A percentile compares a stretch with the other conserved stretches of the same genome.
Conservation (phyloP, 2,888 invertebrate genomes). For the Drosophila paramelanica region DNA sequence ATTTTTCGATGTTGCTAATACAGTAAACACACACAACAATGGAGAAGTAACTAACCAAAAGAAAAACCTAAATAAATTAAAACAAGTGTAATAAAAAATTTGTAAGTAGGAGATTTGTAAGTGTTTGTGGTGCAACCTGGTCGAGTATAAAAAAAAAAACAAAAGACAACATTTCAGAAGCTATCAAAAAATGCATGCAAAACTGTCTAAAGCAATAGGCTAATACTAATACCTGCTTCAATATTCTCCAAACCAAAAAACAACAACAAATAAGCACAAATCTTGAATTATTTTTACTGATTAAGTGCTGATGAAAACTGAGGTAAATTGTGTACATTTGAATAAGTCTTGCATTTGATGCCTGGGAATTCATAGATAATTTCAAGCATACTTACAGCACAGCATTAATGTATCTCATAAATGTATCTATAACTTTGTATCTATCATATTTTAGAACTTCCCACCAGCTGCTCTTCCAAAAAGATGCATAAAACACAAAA, state of each 20-base stretch:
- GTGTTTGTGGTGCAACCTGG: conserved; percentile 76
- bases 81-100: conserved; percentile 19
- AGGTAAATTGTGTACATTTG: conserved; percentile 17
- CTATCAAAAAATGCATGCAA: conserved; percentile 7
- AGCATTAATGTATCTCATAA: conserved; percentile 21
- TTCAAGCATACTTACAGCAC: conserved; percentile 28
- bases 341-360: conserved; percentile 37
- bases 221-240: conserved; percentile 41
- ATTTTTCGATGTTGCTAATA: conserved; percentile 76
- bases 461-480: conserved; percentile 74
- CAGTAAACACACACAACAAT: conserved; percentile 39
- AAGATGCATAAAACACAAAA: conserved; percentile 46
- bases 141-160: conserved; percentile 66
- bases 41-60: conserved; percentile 30
- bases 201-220: conserved; percentile 53
- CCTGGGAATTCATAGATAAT: conserved; percentile 30
- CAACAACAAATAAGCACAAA: conserved; percentile 24
- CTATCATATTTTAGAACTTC: conserved; percentile 58
- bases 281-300: conserved; percentile 14
- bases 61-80: conserved; percentile 4
- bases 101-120: conserved; percentile 67
- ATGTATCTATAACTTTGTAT: conserved; percentile 39
- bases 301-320: conserved; percentile 6
- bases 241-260: conserved; percentile 5
- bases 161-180: conserved; percentile 5